phyloP scores from a whole-genome alignment of 2,888 invertebrate genomes.

The Drosophila antonietae region DNA sequence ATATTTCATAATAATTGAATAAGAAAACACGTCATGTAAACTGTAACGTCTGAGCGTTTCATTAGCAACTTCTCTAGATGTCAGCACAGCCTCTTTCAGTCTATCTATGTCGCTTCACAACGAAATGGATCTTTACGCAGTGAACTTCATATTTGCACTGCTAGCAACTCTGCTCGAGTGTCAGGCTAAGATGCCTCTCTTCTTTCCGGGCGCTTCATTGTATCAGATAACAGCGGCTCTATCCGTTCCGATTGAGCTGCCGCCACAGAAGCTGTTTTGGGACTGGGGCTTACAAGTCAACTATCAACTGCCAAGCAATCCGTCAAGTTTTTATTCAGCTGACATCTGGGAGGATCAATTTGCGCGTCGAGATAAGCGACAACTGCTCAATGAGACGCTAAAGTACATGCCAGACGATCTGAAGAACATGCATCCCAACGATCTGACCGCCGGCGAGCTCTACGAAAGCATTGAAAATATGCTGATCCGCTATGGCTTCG shows the following conservation, averaged over 20 bases:
- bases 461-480: slow-evolving; percentile 69
- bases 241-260: slow-evolving; percentile 73
- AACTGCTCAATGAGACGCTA: slow-evolving; percentile 45
- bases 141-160: slow-evolving; percentile 36
- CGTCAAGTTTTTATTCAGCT: slow-evolving; percentile 70
- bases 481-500: slow-evolving; percentile 85
- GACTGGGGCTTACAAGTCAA: slow-evolving; percentile 82
- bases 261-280: slow-evolving; percentile 73
- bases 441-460: slow-evolving; percentile 76
- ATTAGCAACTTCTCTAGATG: slow-evolving; percentile 56
- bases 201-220: slow-evolving; percentile 56
- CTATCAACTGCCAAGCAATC: slow-evolving; percentile 70
- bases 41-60: slow-evolving; percentile 41
- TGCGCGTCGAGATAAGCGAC: slow-evolving; percentile 37
- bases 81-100: slow-evolving; percentile 19
- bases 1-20: slow-evolving; percentile 42
- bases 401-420: slow-evolving; percentile 47
- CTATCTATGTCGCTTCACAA: slow-evolving; percentile 28
- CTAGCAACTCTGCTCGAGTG: slow-evolving; percentile 18
- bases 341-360: slow-evolving; percentile 73
- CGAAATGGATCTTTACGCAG: slow-evolving; percentile 45
- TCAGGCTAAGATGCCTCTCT: slow-evolving; percentile 39
- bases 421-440: slow-evolving; percentile 51
- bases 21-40: slow-evolving; percentile 24
- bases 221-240: slow-evolving; percentile 73